A percentile compares a stretch with the other conserved stretches of the same genome.
Evolutionary conservation across 2,113 vertebrate species (phyloP).

Genomic region (Lophura nycthemera): DNA sequence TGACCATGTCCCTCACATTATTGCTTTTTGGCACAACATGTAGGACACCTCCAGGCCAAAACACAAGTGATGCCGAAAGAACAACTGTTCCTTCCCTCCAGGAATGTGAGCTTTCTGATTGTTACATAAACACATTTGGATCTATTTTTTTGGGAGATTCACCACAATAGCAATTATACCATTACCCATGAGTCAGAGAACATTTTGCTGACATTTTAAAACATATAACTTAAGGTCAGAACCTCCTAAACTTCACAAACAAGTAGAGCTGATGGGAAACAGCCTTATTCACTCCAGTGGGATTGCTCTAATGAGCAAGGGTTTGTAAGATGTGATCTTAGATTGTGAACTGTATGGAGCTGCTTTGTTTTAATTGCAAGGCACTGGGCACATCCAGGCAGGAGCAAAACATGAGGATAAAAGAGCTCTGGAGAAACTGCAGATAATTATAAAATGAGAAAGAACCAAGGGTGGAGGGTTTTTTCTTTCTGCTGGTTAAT

Average conservation of each 20-base stretch:
- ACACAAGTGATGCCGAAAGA: constrained; percentile 23
- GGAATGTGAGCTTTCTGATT: constrained; percentile 39
- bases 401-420: not conserved
- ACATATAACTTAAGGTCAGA: not conserved
- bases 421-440: constrained; percentile 28
- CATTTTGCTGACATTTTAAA: constrained; percentile 33
- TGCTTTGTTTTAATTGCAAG: constrained; percentile 44
- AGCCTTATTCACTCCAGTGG: not conserved
- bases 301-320: constrained; percentile 39
- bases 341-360: not conserved
- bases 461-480: constrained; percentile 29
- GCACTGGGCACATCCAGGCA: constrained; percentile 26
- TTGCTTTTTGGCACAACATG: not conserved
- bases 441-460: constrained; percentile 55
- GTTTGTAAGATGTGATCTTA: constrained; percentile 4
- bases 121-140: constrained; percentile 31
- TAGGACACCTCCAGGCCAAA: constrained; percentile 42
- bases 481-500: not conserved
- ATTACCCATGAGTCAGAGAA: constrained; percentile 33
- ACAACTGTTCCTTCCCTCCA: constrained; percentile 4
- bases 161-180: not conserved
- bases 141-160: not conserved
- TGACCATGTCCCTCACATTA: constrained; percentile 17
- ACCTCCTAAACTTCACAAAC: not conserved
- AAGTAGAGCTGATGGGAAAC: not conserved